Evolutionary conservation across 2,113 vertebrate species (phyloP), one percentile per base, ranked within the genome.

Genomic region (Synodontis membranacea): DNA sequence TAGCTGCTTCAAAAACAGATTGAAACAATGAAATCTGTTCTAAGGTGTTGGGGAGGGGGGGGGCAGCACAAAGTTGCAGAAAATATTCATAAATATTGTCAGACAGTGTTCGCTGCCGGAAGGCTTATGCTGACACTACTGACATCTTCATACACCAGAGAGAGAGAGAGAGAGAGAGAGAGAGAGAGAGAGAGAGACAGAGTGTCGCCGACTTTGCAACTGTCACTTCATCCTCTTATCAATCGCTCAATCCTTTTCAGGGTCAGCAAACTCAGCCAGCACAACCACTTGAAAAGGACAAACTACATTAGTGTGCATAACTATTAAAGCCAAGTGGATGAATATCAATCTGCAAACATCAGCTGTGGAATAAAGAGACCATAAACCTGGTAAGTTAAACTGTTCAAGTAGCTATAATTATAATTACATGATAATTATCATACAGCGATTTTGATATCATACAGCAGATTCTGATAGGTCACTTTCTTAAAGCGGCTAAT

Each of bases 241-340:
- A 94, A 93, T 95, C 93, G 92, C 74, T 86, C 93, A 95, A 94
- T 96, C 94, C 93, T 85, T 81, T 84, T 92, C 89, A 92, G 91
- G 93, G 92, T 92, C 92, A 92, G 86, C 28, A 81, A 50, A 56
- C 64, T 28, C 46, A 4, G n/a, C 87, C 70, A 39, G 28, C 44
- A 46, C 56, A 46, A 19, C 3, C n/a, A 14, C 9, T 37, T 21
- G 2, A 14, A 4, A 34, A n/a, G 34, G 66, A 34, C 39, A 9
- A 50, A 19, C 74, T 15, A 6, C 10, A 0, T 28, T 2, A n/a
- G 12, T n/a, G 44, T 17, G 1, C 14, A 78, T 8, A 6, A 42
- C 28, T 14, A 25, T 28, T 11, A 58, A 2, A 39, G 34, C 12
- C 1, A 37, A 37, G 10, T 34, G 34, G 23, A 58, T 5, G 37